Percentiles rank a stretch among this genome's conserved stretches.
phyloP scores from a whole-genome alignment of 2,888 invertebrate genomes.

The Drosophila robusta region DNA sequence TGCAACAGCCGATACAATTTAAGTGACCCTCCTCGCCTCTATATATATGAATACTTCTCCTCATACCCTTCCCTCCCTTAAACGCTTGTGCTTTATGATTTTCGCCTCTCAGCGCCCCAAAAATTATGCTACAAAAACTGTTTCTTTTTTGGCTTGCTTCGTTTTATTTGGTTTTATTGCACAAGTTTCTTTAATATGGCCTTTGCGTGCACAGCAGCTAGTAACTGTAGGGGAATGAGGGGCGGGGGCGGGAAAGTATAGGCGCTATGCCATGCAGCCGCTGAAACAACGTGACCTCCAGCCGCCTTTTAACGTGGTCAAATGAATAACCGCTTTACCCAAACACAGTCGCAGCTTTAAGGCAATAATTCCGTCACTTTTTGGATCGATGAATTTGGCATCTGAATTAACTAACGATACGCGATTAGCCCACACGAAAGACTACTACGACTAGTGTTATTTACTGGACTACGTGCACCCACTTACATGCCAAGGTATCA shows the following conservation, averaged over 20 bases:
- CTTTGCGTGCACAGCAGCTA: constrained; percentile 58
- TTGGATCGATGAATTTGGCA: constrained; percentile 35
- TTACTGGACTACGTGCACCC: not conserved
- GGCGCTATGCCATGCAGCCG: constrained; percentile 33
- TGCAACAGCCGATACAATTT: constrained; percentile 19
- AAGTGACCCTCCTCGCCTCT: not conserved
- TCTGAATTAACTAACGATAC: not conserved
- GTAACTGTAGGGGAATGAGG: not conserved
- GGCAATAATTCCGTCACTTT: constrained; percentile 12
- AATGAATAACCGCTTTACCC: constrained; percentile 9
- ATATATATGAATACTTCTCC: too few species aligned
- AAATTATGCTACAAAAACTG: constrained; percentile 45
- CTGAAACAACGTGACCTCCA: constrained; percentile 42
- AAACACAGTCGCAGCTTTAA: not conserved
- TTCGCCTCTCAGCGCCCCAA: not conserved
- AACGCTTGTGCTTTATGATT: not conserved
- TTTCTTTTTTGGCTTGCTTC: not conserved
- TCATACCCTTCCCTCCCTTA: not conserved
- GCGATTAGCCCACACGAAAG: constrained; percentile 11
- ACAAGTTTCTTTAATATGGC: constrained; percentile 65
- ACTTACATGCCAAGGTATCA: constrained; percentile 24
- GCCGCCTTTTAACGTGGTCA: constrained; percentile 2
- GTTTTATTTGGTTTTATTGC: constrained; percentile 9
- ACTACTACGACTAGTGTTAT: not conserved
- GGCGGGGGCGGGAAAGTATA: not conserved